A percentile compares a stretch with the other conserved stretches of the same genome.
Conservation (phyloP, 2,888 invertebrate genomes). For the Drosophila lacicola region DNA sequence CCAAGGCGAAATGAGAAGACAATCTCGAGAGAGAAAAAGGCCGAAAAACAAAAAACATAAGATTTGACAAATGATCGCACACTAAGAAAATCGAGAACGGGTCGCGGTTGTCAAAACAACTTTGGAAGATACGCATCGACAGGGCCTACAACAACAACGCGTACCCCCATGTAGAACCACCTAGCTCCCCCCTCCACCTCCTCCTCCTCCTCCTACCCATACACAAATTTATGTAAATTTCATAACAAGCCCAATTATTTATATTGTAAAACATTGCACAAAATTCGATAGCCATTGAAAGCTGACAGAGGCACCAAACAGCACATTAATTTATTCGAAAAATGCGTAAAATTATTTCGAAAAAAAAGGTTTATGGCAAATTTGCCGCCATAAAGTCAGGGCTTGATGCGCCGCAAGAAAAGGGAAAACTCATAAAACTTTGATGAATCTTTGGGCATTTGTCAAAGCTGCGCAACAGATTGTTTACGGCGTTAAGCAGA, state of each 20-base stretch:
- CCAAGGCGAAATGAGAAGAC: conserved; percentile 10
- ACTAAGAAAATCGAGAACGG: conserved; percentile 40
- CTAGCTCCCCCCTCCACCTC: neutral
- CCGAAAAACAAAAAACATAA: conserved; percentile 20
- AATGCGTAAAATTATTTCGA: conserved; percentile 49
- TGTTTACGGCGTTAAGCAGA: conserved; percentile 26
- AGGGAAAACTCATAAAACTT: conserved; percentile 42
- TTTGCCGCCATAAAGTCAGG: conserved; percentile 38
- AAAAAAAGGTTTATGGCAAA: conserved; percentile 52
- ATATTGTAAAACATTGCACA: conserved; percentile 55
- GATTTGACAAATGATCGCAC: conserved; percentile 56
- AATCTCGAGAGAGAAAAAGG: conserved; percentile 11
- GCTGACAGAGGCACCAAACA: conserved; percentile 2
- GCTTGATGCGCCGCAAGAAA: conserved; percentile 30
- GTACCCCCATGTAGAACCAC: conserved; percentile 35
- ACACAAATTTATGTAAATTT: conserved; percentile 61
- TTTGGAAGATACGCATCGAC: conserved; percentile 29
- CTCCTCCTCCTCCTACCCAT: neutral
- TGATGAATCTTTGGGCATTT: conserved; percentile 53
- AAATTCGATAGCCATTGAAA: conserved; percentile 40
- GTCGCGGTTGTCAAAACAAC: conserved; percentile 46
- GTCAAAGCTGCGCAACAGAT: conserved; percentile 50
- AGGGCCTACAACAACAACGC: conserved; percentile 2
- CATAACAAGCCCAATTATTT: conserved; percentile 63
- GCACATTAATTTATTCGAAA: conserved; percentile 45